Base-by-base conservation (phyloP, 2,888 invertebrate species). In the Spisula subtruncata region DNA sequence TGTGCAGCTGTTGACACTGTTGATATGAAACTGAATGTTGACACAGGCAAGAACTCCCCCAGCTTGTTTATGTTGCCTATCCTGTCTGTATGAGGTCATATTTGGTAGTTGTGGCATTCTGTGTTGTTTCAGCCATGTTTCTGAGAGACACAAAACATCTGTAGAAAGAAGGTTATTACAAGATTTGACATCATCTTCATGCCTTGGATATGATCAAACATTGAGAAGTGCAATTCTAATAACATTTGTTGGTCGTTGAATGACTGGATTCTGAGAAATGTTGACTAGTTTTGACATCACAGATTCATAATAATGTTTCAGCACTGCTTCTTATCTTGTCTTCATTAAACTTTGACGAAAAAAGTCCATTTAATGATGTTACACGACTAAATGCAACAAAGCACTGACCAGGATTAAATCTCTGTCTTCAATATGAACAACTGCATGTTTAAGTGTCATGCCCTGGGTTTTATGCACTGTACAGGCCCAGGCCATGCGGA, bases 401-500 rank as follows among this genome's bases (percentile, higher is more conserved):
- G 75, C 87, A 89, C 51, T 90, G 92, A 18, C 86, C 88, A 81
- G 32, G 35, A 71, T 51, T 79, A 71, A 92, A 91, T 29, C 51
- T 87, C 10, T n/a, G n/a, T 56, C 83, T 71, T 81, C 81, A 16
- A 82, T 85, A 83, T n/a, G 87, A 20, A 91, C 88, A 51, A 85
- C 90, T 46, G 88, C 83, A 29, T 81, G 35, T 14, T 90, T 29
- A 12, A 89, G 66, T 54, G 87, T 88, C 48, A 83, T 82, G 18
- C 89, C 90, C 86, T 90, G 90, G 32, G 80, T 88, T 81, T 91
- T 90, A 60, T 91, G 89, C 41, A 90, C 80, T 41, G 88, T 91
- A 46, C 85, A 89, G 25, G 87, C 91, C 85, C 54, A 83, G 32
- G 35, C 10, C 20, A 80, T 10, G 8, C 80, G 35, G 14, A 20